Percentiles rank a stretch among this genome's conserved stretches.
Conservation (phyloP, 2,888 invertebrate genomes). For the Cepaea hortensis region DNA sequence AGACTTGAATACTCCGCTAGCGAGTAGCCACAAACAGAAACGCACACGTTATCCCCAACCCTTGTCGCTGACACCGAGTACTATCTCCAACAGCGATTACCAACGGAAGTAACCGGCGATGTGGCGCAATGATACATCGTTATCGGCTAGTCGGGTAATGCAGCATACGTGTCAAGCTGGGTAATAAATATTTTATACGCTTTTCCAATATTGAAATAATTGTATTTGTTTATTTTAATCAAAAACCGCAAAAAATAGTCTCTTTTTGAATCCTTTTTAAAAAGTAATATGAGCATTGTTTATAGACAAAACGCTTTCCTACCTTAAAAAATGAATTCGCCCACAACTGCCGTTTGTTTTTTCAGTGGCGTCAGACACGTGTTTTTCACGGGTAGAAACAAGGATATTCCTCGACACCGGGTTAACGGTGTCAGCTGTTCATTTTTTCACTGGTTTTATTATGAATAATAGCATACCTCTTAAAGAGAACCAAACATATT, state of each 20-base stretch:
- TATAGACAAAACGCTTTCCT: background rate
- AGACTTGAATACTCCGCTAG: background rate
- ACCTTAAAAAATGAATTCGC: conserved; percentile 12
- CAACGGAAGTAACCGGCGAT: conserved; percentile 50
- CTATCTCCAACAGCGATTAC: conserved; percentile 48
- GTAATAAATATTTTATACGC: background rate
- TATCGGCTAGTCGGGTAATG: background rate
- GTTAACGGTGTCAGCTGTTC: conserved; percentile 9
- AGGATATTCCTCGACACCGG: conserved; percentile 11
- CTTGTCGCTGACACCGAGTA: conserved; percentile 24
- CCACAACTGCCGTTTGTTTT: conserved; percentile 41
- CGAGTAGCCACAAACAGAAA: background rate
- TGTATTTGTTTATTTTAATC: background rate
- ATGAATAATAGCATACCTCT: too few species aligned
- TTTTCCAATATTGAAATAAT: background rate
- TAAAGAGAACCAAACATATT: too few species aligned
- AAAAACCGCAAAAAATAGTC: too few species aligned
- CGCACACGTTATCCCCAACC: too few species aligned
- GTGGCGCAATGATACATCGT: conserved; percentile 50
- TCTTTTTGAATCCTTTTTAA: too few species aligned
- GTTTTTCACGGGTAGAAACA: conserved; percentile 27
- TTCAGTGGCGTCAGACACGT: conserved; percentile 30
- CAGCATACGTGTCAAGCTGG: background rate
- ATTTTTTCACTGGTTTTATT: background rate
- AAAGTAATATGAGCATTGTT: background rate